Base-by-base conservation (phyloP, 2,797 vertebrate genomes). In the Anisognathus igniventris region DNA sequence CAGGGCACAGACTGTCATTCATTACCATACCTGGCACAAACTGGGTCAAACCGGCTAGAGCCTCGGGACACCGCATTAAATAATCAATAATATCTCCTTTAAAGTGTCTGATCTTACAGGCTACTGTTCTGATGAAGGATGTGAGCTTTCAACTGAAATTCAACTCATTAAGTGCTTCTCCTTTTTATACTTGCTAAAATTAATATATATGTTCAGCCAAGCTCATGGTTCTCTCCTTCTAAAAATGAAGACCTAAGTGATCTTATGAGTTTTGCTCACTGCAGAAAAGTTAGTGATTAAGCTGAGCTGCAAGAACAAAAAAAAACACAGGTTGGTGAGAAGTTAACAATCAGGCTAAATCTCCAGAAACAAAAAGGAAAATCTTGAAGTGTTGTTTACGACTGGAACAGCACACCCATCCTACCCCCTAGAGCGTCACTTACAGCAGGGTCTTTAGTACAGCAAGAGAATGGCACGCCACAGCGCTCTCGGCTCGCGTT, bases 401-500 rank as follows among this genome's bases (percentile, higher is more conserved):
- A 42, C 2, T 33, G 37, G 16, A 91, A 57, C 3, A 77, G 39
- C 20, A 78, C 51, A 48, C 7, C 31, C 45, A 44, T 53, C 28
- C 30, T 22, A 15, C 39, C 37, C 33, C 77, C 30, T 12, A 4
- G 4, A 35, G 5, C 7, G 1, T 61, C 61, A 98, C 98, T 97
- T 98, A 99, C 99, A 14, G 99, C 99, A 24, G 99, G 99, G 83
- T 99, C 99, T 97, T 99, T 99, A 95, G 99, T 99, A 93, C 99
- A 99, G 97, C 99, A 99, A 84, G 99, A 99, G 96, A 99, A 99
- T 0, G 99, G 99, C 44, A 99, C 99, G 3, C 99, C 99, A 5
- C 99, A 99, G 90, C 99, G 99, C 95, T 99, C 99, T 91, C 99
- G 98, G 93, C 99, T 99, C 28, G 99, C 98, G 4, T 99, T 99